phyloP scores from a whole-genome alignment of 2,888 invertebrate genomes.

The Conistra vaccinii region DNA sequence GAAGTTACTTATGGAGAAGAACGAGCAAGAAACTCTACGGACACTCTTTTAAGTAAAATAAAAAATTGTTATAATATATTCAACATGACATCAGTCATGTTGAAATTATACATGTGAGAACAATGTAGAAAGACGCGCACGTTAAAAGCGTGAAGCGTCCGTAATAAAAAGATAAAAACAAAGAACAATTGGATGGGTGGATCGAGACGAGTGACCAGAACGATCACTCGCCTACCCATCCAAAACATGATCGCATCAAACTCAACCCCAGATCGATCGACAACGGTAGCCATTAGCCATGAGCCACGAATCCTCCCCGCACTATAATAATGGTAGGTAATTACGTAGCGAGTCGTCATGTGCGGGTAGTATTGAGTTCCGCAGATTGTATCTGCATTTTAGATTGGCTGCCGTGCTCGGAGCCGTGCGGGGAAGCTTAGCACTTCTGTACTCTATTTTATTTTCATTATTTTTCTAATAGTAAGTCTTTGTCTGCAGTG shows the following conservation, averaged over 20 bases:
- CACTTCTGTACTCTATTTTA: conserved; percentile 59
- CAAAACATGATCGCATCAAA: neutral
- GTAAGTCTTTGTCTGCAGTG: conserved; percentile 45
- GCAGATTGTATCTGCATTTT: conserved; percentile 75
- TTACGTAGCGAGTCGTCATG: conserved; percentile 46
- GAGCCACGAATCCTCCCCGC: conserved; percentile 6
- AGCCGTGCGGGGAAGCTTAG: conserved; percentile 63
- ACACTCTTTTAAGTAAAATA: too few species aligned
- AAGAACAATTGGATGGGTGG: too few species aligned
- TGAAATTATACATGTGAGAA: too few species aligned
- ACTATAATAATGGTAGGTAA: conserved; percentile 54
- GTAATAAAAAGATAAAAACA: too few species aligned
- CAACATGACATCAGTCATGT: too few species aligned
- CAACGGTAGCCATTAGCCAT: neutral
- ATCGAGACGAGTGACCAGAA: too few species aligned
- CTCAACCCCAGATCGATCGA: neutral
- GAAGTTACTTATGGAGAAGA: too few species aligned
- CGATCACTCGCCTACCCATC: neutral
- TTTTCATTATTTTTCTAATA: conserved; percentile 66
- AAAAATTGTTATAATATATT: too few species aligned
- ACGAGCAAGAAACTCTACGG: too few species aligned
- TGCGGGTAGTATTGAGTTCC: conserved; percentile 59
- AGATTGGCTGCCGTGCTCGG: conserved; percentile 70
- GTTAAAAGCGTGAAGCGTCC: too few species aligned
- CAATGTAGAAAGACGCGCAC: too few species aligned